Base-by-base conservation (phyloP, 2,888 invertebrate genomes). In the Apodemia hepburni region DNA sequence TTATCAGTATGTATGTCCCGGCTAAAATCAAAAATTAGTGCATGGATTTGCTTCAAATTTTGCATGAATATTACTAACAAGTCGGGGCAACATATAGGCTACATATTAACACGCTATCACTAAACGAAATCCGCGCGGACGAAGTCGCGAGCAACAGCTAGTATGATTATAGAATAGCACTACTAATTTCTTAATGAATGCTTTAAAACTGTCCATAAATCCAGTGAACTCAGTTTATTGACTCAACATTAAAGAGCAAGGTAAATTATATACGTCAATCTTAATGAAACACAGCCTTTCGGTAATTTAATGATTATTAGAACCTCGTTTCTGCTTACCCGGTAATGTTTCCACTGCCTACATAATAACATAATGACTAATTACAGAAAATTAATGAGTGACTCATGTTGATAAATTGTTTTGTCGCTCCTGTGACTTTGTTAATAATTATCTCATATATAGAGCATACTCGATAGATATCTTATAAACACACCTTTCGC, bases 361-460 rank as follows among this genome's bases (percentile, higher is more conserved):
- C 57, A 57, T 57, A 57, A 57, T 57, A 57, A 27, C 29, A 57
- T 29, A 57, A 57, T 57, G 57, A 57, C 57, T 57, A 57, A 57
- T 57, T 57, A 29, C 57, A 57, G 57, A 57, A 57, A 57, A 57
- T 57, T 57, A 57, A 57, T 57, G 15, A 57, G 57, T 57, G 57
- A 57, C 8, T 57, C 57, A 57, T 12, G 3, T 5, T 57, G 57
- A 57, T 57, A 29, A 57, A 29, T 57, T 57, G 29, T 57, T 54
- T 57, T 57, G 57, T 57, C 15, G 57, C 27, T 57, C n/a, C 57
- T 27, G 27, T 29, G 57, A 29, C 57, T 29, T 29, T 12, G 27
- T 15, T 45, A 7, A 3, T 45, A n/a, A 45, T 45, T n/a, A 45
- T n/a, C n/a, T 15, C n/a, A n/a, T 45, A 7, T 45, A 15, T 15